A percentile compares a stretch with the other conserved stretches of the same genome.
phyloP scores from a whole-genome alignment of 53 echinoderm and acorn worm genomes.

The Arbacia lixula region DNA sequence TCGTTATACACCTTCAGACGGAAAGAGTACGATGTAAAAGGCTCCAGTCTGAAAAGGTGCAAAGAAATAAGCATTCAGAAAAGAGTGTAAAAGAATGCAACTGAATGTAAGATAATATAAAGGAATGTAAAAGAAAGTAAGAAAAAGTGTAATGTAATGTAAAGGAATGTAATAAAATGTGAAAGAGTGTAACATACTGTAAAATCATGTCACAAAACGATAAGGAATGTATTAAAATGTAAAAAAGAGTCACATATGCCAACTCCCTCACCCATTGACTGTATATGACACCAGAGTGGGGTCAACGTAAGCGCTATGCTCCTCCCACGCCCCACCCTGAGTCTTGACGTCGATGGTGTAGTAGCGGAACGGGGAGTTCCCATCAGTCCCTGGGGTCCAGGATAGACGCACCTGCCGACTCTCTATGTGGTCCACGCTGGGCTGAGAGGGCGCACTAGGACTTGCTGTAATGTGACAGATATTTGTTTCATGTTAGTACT shows the following conservation, averaged over 20 bases:
- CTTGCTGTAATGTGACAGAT: conserved; percentile 47
- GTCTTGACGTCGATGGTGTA: conserved; percentile 79
- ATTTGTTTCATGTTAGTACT: no score
- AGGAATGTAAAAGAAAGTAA: no score
- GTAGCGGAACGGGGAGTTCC: conserved; percentile 83
- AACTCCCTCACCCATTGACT: conserved; percentile 47
- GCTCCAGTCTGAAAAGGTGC: conserved; percentile 73
- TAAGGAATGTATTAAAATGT: background rate
- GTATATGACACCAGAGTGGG: conserved; percentile 71
- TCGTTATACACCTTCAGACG: conserved; percentile 86
- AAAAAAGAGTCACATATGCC: no score
- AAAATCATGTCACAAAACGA: background rate
- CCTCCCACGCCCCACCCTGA: conserved; percentile 54
- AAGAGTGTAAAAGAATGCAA: no score
- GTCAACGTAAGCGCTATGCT: conserved; percentile 63
- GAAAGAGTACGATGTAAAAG: conserved; percentile 83
- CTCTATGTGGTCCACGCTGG: conserved; percentile 75
- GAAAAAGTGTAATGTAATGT: no score
- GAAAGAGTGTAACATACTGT: no score
- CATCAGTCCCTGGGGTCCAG: conserved; percentile 78
- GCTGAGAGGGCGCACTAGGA: conserved; percentile 81
- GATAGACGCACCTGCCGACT: conserved; percentile 82
- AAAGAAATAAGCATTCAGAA: no score
- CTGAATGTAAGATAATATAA: no score
- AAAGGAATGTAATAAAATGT: no score